Evolutionary conservation across 2,888 invertebrate genomes (phyloP).

Genomic region (Rhamphomyia laevipes): DNA sequence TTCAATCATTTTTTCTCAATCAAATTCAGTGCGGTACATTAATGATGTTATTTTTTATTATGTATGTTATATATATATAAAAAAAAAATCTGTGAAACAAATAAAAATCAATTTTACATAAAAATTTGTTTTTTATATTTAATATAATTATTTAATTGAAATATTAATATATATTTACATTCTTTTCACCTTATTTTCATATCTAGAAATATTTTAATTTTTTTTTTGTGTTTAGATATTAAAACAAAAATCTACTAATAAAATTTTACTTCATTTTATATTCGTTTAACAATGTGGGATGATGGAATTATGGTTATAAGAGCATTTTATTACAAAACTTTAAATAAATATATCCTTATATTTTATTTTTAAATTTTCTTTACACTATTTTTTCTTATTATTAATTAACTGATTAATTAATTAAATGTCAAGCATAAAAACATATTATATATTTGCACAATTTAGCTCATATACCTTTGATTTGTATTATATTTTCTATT

Average conservation of each 20-base stretch:
- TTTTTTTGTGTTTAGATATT: constrained; percentile 6
- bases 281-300: constrained; percentile 27
- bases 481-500: too few relatives aligned
- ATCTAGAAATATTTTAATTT: constrained; percentile 13
- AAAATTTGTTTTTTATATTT: neutral
- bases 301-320: constrained; percentile 31
- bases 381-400: too few relatives aligned
- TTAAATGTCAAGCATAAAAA: too few relatives aligned
- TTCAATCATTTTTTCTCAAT: neutral
- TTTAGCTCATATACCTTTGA: too few relatives aligned
- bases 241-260: neutral
- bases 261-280: neutral
- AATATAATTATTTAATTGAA: neutral
- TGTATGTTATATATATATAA: neutral
- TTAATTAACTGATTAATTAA: too few relatives aligned
- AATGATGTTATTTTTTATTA: neutral
- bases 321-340: constrained; percentile 10
- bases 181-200: too few relatives aligned
- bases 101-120: constrained; percentile 2
- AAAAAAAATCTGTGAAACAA: neutral
- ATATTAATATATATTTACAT: neutral
- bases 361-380: too few relatives aligned
- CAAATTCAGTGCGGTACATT: neutral
- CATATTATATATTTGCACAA: too few relatives aligned
- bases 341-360: too few relatives aligned